Evolutionary conservation across 2,113 vertebrate genomes (phyloP).

Genomic region (Eonycteris spelaea): DNA sequence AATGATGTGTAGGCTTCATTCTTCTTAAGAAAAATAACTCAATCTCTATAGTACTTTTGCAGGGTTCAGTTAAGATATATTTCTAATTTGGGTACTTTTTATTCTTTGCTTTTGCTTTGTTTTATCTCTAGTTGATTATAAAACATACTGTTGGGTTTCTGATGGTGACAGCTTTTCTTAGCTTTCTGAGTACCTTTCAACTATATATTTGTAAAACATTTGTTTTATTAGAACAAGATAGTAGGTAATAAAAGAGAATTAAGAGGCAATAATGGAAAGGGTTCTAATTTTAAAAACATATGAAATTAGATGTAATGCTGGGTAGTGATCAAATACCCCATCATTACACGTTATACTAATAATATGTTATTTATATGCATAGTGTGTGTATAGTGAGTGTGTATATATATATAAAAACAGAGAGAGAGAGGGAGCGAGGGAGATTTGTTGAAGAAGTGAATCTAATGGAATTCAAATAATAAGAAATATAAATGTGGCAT

Average conservation of each 20-base stretch:
- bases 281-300: not conserved
- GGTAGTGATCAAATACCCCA: not conserved
- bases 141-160: not conserved
- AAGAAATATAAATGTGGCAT: not conserved
- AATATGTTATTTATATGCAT: not conserved
- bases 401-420: accelerated
- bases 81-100: constrained; percentile 38
- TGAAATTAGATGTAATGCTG: not conserved
- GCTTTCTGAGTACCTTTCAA: not conserved
- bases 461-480: constrained; percentile 35
- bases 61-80: constrained; percentile 23
- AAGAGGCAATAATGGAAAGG: not conserved
- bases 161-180: constrained; percentile 13
- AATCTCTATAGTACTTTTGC: constrained; percentile 9
- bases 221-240: not conserved
- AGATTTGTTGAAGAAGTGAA: not conserved
- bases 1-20: constrained; percentile 61
- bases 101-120: constrained; percentile 3
- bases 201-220: not conserved
- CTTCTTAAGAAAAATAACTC: constrained; percentile 64
- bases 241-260: not conserved
- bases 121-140: constrained; percentile 22
- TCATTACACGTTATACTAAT: not conserved
- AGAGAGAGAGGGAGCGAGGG: not conserved
- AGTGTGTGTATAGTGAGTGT: not conserved